These are phyloP conservation scores for Gymnocephalus cernua DNA, from an alignment of 2,113 vertebrate genomes.

Conservation along the genomic window DNA sequence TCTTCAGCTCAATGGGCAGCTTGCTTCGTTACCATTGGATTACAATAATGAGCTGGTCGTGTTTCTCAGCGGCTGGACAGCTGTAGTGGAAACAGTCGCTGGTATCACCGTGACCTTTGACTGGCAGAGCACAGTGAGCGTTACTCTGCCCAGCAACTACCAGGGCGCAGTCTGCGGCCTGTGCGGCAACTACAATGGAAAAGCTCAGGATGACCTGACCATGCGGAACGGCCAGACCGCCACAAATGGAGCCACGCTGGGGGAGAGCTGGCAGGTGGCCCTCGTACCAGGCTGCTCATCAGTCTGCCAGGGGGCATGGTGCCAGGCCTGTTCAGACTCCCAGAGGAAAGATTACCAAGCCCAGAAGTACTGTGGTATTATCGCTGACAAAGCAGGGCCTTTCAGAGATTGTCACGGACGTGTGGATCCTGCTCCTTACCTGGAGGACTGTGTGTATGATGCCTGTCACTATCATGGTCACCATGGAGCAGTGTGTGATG, in stretches of 20 bases:
- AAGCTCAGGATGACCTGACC: slow-evolving; percentile 67
- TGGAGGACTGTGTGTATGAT: slow-evolving; percentile 77
- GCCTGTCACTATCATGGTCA: slow-evolving; percentile 71
- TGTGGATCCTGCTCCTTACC: slow-evolving; percentile 70
- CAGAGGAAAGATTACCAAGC: slow-evolving; percentile 54
- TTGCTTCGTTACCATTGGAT: slow-evolving; percentile 68
- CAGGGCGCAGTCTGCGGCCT: slow-evolving; percentile 70
- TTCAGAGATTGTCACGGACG: slow-evolving; percentile 68
- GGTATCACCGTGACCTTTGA: slow-evolving; percentile 79
- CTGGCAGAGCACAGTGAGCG: slow-evolving; percentile 58
- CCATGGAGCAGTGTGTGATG: slow-evolving; percentile 66
- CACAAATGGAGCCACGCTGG: slow-evolving; percentile 55
- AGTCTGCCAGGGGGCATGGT: slow-evolving; percentile 57
- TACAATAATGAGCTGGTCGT: slow-evolving; percentile 61
- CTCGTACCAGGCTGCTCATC: slow-evolving; percentile 65
- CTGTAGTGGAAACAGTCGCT: slow-evolving; percentile 72
- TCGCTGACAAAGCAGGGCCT: slow-evolving; percentile 74
- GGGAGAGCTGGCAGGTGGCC: slow-evolving; percentile 68
- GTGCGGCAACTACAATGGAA: slow-evolving; percentile 78
- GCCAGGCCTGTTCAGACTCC: slow-evolving; percentile 57
- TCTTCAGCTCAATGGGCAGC: slow-evolving; percentile 71
- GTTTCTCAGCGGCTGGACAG: slow-evolving; percentile 60
- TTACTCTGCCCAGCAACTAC: slow-evolving; percentile 72
- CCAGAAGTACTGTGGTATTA: slow-evolving; percentile 71
- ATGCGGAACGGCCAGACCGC: slow-evolving; percentile 52